phyloP scores from a whole-genome alignment of 2,888 invertebrate genomes.

The Drosophila affinis region DNA sequence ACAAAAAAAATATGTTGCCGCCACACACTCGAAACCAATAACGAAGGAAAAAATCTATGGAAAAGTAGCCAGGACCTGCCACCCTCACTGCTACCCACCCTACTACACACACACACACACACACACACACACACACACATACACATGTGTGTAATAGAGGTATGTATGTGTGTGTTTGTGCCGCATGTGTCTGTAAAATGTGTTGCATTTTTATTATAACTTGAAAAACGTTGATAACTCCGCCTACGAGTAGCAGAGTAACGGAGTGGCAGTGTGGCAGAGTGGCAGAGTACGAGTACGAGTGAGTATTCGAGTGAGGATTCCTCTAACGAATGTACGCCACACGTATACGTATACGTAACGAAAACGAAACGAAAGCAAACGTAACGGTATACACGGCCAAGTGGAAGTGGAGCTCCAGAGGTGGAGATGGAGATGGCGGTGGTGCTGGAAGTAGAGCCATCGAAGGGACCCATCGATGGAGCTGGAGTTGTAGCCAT shows the following conservation, averaged over 20 bases:
- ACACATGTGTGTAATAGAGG: slow-evolving; percentile 51
- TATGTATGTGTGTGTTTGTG: slow-evolving; percentile 39
- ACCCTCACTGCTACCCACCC: slow-evolving; percentile 11
- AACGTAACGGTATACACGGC: not conserved
- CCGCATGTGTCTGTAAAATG: slow-evolving; percentile 75
- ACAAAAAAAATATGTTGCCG: slow-evolving; percentile 57
- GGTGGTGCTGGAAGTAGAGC: not conserved
- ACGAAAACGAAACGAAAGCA: not conserved
- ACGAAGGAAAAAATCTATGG: slow-evolving; percentile 81
- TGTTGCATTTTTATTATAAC: slow-evolving; percentile 83
- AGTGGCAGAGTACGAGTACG: not conserved
- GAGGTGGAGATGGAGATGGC: not conserved
- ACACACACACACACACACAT: slow-evolving; percentile 13
- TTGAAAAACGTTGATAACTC: slow-evolving; percentile 83
- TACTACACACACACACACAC: not conserved
- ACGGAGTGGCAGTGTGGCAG: not conserved
- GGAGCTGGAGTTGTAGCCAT: not conserved
- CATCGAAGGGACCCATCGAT: not conserved
- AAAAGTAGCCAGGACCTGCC: slow-evolving; percentile 70
- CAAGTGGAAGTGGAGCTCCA: not conserved
- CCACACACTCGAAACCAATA: slow-evolving; percentile 73
- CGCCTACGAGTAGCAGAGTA: slow-evolving; percentile 58
- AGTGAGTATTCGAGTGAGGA: slow-evolving; percentile 36
- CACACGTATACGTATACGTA: slow-evolving; percentile 48
- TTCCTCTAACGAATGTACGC: slow-evolving; percentile 76